Base-by-base conservation (phyloP, 2,888 invertebrate species). In the Euplagia quadripunctaria region DNA sequence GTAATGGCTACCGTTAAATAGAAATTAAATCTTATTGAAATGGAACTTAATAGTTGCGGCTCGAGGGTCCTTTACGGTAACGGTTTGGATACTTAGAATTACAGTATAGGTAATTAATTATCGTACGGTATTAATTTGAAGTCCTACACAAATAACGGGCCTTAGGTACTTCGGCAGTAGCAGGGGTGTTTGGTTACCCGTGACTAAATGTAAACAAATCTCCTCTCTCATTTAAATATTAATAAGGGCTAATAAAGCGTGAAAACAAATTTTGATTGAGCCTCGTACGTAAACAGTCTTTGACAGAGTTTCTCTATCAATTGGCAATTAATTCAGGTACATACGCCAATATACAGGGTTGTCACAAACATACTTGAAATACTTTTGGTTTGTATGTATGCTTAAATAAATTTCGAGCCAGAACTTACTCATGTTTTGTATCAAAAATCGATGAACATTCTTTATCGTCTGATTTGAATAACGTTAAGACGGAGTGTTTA, bases 301-400 rank as follows among this genome's bases (percentile, higher is more conserved):
- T 73, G 72, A 70, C 74, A 72, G 76, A 75, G 78, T 72, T 75
- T 61, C 69, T 72, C 69, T 67, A 71, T 71, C 67, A 55, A 80
- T 77, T 77, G 77, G 73, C 73, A 77, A 77, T 76, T 75, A 55
- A 64, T 70, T 75, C 49, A 67, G 68, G 41, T 66, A 72, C 67
- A 31, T 61, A 58, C 64, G 52, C 49, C 49, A 42, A 46, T 20
- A 20, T 66, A 70, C 75, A 73, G 66, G 73, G 73, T 49, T 73
- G 73, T 16, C 73, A 55, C 46, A 11, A 67, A 20, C 49, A 16
- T 46, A 20, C 2, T 7, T 31, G 20, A 4, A 12, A 31, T 58
- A 12, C 58, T 11, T 61, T 61, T 61, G 31, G 9, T 61, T 61
- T 31, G 61, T 31, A 2, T 58, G 12, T 20, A 20, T 58, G 20